A percentile compares a stretch with the other conserved stretches of the same genome.
Evolutionary conservation across 2,888 invertebrate species (phyloP).

Genomic region (Scaptomyza flava): DNA sequence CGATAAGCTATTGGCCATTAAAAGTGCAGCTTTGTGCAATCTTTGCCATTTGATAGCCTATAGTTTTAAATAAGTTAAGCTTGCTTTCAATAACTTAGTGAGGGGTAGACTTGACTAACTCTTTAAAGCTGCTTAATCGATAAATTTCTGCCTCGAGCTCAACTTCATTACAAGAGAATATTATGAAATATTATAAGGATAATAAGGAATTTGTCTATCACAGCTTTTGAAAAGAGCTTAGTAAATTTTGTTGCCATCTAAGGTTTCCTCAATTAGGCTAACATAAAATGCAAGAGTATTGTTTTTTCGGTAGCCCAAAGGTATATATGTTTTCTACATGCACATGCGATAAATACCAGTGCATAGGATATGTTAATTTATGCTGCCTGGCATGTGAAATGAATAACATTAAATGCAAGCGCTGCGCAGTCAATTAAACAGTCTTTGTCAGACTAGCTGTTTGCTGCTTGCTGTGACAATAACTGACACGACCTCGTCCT

Average conservation of each 20-base stretch:
- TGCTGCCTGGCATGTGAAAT: conserved; percentile 19
- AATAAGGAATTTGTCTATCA: too few relatives aligned
- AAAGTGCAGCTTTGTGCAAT: not conserved
- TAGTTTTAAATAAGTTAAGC: not conserved
- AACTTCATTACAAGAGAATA: not conserved
- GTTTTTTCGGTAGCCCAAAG: not conserved
- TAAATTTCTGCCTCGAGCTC: not conserved
- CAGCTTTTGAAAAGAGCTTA: too few relatives aligned
- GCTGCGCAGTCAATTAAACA: conserved; percentile 44
- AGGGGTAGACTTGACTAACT: not conserved
- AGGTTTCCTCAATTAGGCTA: not conserved
- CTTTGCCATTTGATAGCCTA: not conserved
- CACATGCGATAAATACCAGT: not conserved
- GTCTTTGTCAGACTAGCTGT: conserved; percentile 18
- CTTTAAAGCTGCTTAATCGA: not conserved
- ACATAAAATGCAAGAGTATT: not conserved
- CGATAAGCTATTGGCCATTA: not conserved
- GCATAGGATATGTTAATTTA: conserved; percentile 14
- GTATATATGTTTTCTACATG: not conserved
- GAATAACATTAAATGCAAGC: conserved; percentile 39
- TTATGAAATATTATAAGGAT: not conserved
- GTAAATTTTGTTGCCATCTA: not conserved
- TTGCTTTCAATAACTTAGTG: not conserved
- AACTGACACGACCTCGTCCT: conserved; percentile 34
- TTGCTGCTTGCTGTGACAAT: conserved; percentile 5